Percentiles rank a stretch among this genome's conserved stretches.
These are phyloP conservation scores for Altica lythri DNA, from an alignment of 2,888 invertebrate species.

Conservation along the genomic window DNA sequence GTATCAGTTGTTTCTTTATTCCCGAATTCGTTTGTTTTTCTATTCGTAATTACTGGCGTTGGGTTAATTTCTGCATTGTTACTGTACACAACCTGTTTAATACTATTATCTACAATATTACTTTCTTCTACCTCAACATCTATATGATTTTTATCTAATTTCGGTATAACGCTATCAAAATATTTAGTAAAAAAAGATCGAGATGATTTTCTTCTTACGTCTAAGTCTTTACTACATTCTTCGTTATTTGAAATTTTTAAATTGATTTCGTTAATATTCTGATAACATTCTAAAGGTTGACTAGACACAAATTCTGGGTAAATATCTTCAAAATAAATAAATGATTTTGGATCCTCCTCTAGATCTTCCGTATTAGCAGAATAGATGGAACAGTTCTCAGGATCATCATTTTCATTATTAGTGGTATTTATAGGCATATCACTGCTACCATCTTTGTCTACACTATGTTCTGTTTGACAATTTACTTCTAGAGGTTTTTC, in stretches of 20 bases:
- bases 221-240: conserved; percentile 12
- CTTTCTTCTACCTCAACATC: background rate
- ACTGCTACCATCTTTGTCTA: background rate
- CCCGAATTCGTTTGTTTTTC: conserved; percentile 1
- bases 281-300: conserved; percentile 23
- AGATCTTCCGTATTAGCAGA: conserved; percentile 37
- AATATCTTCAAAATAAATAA: conserved; percentile 37
- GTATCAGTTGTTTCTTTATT: background rate
- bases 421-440: background rate
- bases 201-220: conserved; percentile 19
- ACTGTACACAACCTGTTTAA: background rate
- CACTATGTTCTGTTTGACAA: background rate
- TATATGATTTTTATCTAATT: background rate
- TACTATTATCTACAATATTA: background rate
- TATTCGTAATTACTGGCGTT: too few species aligned
- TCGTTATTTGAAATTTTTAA: background rate
- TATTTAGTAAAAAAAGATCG: conserved; percentile 46
- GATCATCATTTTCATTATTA: conserved; percentile 8
- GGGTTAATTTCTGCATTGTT: background rate
- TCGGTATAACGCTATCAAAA: conserved; percentile 34
- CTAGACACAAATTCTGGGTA: conserved; percentile 32
- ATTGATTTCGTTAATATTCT: background rate
- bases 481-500: background rate
- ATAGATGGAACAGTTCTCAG: conserved; percentile 29
- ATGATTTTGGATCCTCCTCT: conserved; percentile 33